Percentiles rank a stretch among this genome's conserved stretches.
phyloP scores from a whole-genome alignment of 2,113 vertebrate species.

The Pluvianellus socialis region DNA sequence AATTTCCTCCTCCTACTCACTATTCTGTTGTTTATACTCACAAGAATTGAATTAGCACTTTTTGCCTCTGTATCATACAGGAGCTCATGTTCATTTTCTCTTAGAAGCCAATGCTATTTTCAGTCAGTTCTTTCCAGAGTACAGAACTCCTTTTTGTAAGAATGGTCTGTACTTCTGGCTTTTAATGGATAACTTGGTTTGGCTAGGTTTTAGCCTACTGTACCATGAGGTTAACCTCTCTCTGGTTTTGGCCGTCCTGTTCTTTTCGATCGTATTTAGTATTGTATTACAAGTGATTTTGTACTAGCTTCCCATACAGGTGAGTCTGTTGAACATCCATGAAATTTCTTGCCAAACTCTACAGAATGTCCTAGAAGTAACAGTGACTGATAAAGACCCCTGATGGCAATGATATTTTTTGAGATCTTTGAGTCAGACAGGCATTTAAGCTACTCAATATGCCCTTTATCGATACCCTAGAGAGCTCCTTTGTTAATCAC shows the following conservation, averaged over 20 bases:
- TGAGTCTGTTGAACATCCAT: not conserved
- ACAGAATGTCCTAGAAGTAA: not conserved
- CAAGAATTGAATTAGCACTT: slow-evolving; percentile 51
- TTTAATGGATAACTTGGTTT: not conserved
- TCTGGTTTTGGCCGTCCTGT: not conserved
- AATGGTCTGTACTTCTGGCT: not conserved
- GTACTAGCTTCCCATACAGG: not conserved
- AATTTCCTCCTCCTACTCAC: slow-evolving; percentile 54
- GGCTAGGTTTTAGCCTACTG: not conserved
- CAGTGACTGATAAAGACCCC: not conserved
- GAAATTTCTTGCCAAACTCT: not conserved
- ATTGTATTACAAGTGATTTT: not conserved
- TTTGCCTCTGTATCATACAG: not conserved
- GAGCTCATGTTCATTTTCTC: not conserved
- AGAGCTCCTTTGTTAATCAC: not conserved
- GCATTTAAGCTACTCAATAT: not conserved
- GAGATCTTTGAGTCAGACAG: not conserved
- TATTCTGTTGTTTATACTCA: slow-evolving; percentile 45
- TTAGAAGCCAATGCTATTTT: not conserved
- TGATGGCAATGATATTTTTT: not conserved
- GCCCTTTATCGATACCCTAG: not conserved
- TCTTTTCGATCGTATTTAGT: not conserved
- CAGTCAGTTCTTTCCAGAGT: not conserved
- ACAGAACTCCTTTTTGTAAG: not conserved
- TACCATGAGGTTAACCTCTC: not conserved